Evolutionary conservation across 2,888 invertebrate species (phyloP), one percentile per base, ranked within the genome.

Genomic region (Monochamus alternatus): DNA sequence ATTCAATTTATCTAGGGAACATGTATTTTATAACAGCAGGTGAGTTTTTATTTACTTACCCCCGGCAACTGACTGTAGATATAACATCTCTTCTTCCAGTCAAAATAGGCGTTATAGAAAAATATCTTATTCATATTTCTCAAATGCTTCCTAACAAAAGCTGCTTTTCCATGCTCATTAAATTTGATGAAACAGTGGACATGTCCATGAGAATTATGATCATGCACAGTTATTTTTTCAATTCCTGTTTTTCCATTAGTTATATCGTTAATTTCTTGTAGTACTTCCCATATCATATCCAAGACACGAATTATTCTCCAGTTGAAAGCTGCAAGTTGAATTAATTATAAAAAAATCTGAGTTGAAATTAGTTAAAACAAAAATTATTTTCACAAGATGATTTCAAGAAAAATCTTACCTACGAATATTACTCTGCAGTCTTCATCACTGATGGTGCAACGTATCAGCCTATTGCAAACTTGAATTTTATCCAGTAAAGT

Each of bases 1-100:
- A 38, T 5, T 38, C 0, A 5, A 4, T 38, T 38, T 38, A 38
- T 38, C 38, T 38, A 2, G 5, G 4, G 7, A 7, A 38, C 38
- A 1, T 52, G 5, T 52, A 3, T 9, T 3, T 10, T 52, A 22
- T 22, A 22, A 22, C 22, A 22, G 22, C 22, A 12, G 22, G 9
- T 30, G 9, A 59, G 22, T 59, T 9, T 22, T 59, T 30, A 9
- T 59, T 59, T 66, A 71, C 71, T 52, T 63, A 71, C 71, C 12
- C 14, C 14, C 3, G 62, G 71, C 10, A 71, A 12, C 3, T 63
- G 22, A 31, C 14, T 52, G 14, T 60, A 62, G 5, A 62, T 31
- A 5, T 8, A 51, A 10, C 71, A 71, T 63, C 71, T 62, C n/a
- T 71, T 71, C n/a, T 71, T 71, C 71, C 71, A 71, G 14, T 71